phyloP scores from a whole-genome alignment of 2,888 invertebrate genomes.

The Morinoia aosen region DNA sequence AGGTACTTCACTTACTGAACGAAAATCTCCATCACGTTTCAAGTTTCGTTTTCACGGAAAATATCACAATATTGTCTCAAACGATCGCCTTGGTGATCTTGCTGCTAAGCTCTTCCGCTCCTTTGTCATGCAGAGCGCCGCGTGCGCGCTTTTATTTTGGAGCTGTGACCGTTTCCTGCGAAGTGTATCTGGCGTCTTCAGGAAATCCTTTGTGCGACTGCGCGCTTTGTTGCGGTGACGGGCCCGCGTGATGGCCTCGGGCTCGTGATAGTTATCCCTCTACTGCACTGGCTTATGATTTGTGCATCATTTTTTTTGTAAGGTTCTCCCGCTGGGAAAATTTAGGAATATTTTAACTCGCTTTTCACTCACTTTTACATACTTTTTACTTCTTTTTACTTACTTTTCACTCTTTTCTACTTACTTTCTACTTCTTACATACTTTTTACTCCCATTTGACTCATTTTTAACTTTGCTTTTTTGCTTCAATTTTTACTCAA shows the following conservation, averaged over 20 bases:
- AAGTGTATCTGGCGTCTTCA: neutral
- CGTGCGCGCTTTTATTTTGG: neutral
- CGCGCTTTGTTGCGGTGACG: neutral
- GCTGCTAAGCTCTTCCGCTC: neutral
- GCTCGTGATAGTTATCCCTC: neutral
- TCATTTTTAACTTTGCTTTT: too few species aligned
- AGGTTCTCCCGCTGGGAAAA: neutral
- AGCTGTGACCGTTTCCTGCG: neutral
- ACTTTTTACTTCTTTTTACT: too few species aligned
- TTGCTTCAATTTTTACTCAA: too few species aligned
- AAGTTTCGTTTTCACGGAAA: neutral
- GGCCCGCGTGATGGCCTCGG: neutral
- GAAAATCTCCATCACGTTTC: neutral
- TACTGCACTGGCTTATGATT: neutral
- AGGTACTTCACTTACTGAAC: neutral
- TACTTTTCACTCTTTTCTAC: too few species aligned
- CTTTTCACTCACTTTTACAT: too few species aligned
- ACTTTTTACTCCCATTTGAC: too few species aligned
- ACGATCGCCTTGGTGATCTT: neutral
- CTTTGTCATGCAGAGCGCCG: neutral
- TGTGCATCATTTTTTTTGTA: neutral
- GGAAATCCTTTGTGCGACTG: slow-evolving; percentile 36
- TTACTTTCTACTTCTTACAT: too few species aligned
- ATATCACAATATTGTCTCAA: neutral
- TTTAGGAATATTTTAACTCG: too few species aligned